Evolutionary conservation across 2,888 invertebrate species (phyloP).

Genomic region (Eilema griseolum): DNA sequence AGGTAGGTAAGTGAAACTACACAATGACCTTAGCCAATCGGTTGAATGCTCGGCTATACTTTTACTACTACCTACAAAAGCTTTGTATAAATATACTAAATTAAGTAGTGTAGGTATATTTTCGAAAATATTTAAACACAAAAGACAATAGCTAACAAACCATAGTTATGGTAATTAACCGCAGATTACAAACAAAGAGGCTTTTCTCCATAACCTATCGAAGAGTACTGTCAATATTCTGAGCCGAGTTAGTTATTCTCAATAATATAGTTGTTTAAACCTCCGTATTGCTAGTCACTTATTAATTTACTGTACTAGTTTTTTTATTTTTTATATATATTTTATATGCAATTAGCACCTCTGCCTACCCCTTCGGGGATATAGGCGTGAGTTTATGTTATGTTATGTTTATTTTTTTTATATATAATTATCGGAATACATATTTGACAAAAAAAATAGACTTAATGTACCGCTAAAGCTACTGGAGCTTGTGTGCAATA

Average conservation of each 20-base stretch:
- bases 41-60: slow-evolving; percentile 29
- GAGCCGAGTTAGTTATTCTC: not conserved
- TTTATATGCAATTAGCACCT: too few species aligned
- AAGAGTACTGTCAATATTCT: slow-evolving; percentile 10
- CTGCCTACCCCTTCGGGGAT: too few species aligned
- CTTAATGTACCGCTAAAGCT: too few species aligned
- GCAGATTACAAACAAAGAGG: slow-evolving; percentile 26
- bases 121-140: slow-evolving; percentile 32
- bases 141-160: slow-evolving; percentile 23
- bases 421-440: too few species aligned
- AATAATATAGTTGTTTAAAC: not conserved
- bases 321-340: too few species aligned
- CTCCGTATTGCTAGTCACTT: too few species aligned
- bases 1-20: slow-evolving; percentile 36
- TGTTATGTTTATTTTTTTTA: too few species aligned
- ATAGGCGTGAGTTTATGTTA: too few species aligned
- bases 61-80: slow-evolving; percentile 34
- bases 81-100: slow-evolving; percentile 20
- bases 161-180: slow-evolving; percentile 29
- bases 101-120: slow-evolving; percentile 22
- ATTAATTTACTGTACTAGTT: too few species aligned
- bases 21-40: slow-evolving; percentile 40
- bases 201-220: slow-evolving; percentile 14
- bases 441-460: too few species aligned
- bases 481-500: too few species aligned